Conservation (phyloP, 2,888 invertebrate genomes). For the Pogonocherus hispidulus region DNA sequence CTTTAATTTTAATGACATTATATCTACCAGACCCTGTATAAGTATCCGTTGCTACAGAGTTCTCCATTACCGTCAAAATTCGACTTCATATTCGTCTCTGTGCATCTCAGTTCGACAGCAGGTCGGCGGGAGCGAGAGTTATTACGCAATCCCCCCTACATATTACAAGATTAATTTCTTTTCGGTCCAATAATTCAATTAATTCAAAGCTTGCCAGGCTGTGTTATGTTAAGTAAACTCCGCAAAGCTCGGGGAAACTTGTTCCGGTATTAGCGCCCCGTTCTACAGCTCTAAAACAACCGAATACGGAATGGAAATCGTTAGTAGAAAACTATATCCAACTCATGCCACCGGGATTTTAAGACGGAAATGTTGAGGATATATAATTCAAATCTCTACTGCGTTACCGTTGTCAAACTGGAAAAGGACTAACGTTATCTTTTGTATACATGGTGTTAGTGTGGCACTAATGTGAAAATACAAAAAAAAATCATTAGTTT, state of each 20-base stretch:
- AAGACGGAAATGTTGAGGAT: no score
- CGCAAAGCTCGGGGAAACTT: slow-evolving; percentile 63
- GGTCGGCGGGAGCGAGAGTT: slow-evolving; percentile 49
- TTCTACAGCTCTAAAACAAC: slow-evolving; percentile 16
- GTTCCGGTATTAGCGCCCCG: slow-evolving; percentile 63
- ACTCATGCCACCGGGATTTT: no score
- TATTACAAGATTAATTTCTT: slow-evolving; percentile 71
- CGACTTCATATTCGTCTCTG: not conserved
- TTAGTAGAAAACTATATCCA: not conserved
- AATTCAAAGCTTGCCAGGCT: slow-evolving; percentile 67
- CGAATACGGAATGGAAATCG: not conserved
- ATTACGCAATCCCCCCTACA: slow-evolving; percentile 63
- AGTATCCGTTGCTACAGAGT: not conserved
- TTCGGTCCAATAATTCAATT: slow-evolving; percentile 71
- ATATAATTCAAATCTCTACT: no score
- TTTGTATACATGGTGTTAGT: no score
- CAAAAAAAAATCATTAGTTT: no score
- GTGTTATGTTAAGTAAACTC: slow-evolving; percentile 68
- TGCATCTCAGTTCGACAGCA: slow-evolving; percentile 19
- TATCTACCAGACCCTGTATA: no score
- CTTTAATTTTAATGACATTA: no score
- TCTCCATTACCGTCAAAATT: slow-evolving; percentile 1
- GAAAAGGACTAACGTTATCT: no score
- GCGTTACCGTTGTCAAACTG: no score
- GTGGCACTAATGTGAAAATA: no score